phyloP scores from a whole-genome alignment of 1,140 invertebrate genomes.

The Cherax quadricarinatus region DNA sequence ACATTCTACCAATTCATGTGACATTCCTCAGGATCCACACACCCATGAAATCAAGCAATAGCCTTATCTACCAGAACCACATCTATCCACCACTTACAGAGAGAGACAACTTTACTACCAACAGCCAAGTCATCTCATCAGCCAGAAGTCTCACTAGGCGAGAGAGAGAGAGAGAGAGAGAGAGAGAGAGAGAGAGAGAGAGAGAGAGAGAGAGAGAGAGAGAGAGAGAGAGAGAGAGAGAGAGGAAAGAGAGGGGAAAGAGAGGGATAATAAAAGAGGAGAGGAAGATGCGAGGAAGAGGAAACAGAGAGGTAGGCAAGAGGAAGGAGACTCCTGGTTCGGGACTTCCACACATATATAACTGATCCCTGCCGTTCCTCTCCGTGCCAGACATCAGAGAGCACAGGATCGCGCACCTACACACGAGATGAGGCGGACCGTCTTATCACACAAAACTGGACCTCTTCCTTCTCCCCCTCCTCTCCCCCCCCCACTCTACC shows the following conservation, averaged over 20 bases:
- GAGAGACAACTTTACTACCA: too few relatives aligned
- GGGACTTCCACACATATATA: background rate
- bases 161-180: background rate
- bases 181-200: background rate
- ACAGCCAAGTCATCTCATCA: too few relatives aligned
- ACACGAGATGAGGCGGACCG: background rate
- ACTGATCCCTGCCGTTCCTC: constrained; percentile 6
- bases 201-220: constrained; percentile 10
- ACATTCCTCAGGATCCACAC: too few relatives aligned
- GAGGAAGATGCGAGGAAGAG: background rate
- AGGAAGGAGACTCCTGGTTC: background rate
- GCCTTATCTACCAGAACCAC: too few relatives aligned
- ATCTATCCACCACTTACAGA: too few relatives aligned
- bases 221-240: constrained; percentile 5
- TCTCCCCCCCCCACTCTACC: background rate
- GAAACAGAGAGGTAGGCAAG: background rate
- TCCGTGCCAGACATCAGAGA: background rate
- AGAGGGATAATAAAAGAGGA: too few relatives aligned
- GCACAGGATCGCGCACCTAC: background rate
- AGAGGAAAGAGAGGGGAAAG: too few relatives aligned
- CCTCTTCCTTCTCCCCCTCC: too few relatives aligned
- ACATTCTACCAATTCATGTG: too few relatives aligned
- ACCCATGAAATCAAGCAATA: too few relatives aligned
- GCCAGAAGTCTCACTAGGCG: too few relatives aligned
- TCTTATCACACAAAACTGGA: constrained; percentile 35